phyloP scores from a whole-genome alignment of 2,888 invertebrate species.

The Pristionchus arcanus region DNA sequence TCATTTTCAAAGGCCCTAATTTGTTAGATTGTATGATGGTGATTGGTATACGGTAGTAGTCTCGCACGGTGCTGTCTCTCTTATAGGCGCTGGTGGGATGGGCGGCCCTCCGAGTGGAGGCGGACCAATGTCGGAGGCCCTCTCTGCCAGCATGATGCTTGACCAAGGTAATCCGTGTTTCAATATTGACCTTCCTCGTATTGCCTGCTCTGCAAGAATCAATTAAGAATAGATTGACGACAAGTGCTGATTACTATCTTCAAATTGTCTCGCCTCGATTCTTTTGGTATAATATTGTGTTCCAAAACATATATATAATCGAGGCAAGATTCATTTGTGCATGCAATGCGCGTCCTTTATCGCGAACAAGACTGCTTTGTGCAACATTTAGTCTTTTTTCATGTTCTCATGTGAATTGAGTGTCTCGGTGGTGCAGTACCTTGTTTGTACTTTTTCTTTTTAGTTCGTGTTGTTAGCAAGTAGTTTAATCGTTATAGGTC shows the following conservation, averaged over 20 bases:
- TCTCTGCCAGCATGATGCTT: constrained; percentile 49
- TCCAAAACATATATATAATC: not conserved
- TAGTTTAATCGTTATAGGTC: not conserved
- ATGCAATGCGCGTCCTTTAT: not conserved
- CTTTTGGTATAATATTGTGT: not conserved
- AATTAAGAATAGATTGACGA: not conserved
- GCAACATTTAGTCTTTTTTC: not conserved
- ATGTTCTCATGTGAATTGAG: not conserved
- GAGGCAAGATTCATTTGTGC: not conserved
- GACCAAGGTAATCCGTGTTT: constrained; percentile 30
- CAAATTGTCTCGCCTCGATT: not conserved
- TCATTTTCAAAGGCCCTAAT: not conserved
- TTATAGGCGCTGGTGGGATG: not conserved
- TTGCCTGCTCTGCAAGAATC: no score
- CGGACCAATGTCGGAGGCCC: constrained; percentile 50
- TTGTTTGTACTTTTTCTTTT: not conserved
- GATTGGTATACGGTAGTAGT: not conserved
- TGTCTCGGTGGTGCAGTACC: constrained; percentile 28
- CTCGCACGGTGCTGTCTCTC: not conserved
- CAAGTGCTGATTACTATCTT: not conserved
- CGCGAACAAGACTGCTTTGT: not conserved
- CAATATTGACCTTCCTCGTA: not conserved
- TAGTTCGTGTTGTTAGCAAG: not conserved
- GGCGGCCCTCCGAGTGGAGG: not conserved
- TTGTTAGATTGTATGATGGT: not conserved